Conservation (phyloP, 2,113 vertebrate species). For the Mirounga angustirostris region DNA sequence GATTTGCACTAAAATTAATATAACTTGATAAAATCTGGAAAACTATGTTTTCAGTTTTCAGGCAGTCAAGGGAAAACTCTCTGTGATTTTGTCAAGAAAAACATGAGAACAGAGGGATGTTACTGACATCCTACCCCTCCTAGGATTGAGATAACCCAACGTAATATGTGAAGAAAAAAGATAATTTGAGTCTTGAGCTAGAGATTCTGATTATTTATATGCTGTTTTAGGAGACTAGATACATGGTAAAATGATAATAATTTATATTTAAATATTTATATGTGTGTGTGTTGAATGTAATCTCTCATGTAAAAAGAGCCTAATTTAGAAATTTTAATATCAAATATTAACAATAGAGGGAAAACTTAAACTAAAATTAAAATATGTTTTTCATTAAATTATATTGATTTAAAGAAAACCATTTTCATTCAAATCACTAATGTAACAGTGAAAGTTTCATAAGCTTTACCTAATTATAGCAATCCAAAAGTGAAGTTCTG, state of each 20-base stretch:
- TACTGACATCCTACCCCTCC: background rate
- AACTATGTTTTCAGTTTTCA: background rate
- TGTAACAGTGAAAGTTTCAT: conserved; percentile 44
- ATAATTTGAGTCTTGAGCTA: background rate
- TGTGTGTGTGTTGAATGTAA: background rate
- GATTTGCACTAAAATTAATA: background rate
- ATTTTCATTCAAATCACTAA: conserved; percentile 64
- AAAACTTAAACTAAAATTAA: conserved; percentile 61
- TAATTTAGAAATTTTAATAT: conserved; percentile 52
- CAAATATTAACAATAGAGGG: conserved; percentile 48
- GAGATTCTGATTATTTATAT: conserved; percentile 13
- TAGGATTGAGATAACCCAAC: background rate
- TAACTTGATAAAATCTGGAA: background rate
- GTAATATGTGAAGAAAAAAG: background rate
- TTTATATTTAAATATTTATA: conserved; percentile 1
- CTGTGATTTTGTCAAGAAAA: background rate
- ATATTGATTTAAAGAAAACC: conserved; percentile 66
- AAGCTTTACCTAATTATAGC: conserved; percentile 59
- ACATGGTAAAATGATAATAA: conserved; percentile 23
- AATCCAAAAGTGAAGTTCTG: conserved; percentile 67
- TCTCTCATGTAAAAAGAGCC: background rate
- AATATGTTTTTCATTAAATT: conserved; percentile 58
- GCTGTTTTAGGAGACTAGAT: conserved; percentile 32
- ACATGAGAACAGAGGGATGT: background rate
- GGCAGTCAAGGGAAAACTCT: background rate